Evolutionary conservation across 2,888 invertebrate genomes (phyloP).

Genomic region (Chloroclystis v-ata): DNA sequence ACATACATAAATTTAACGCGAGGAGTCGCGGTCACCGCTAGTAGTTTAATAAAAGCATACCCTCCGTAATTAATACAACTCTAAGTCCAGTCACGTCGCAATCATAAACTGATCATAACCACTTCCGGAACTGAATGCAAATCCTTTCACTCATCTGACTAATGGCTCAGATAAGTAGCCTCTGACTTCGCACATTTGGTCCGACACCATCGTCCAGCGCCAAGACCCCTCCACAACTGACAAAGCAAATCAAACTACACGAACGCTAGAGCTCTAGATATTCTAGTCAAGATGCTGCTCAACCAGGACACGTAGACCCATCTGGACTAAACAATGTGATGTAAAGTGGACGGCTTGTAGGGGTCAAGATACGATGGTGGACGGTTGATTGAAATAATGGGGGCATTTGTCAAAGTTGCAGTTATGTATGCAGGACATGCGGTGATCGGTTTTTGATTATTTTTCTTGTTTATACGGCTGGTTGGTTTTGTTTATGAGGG

Average conservation of each 20-base stretch:
- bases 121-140: conserved; percentile 39
- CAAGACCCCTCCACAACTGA: background rate
- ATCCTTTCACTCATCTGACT: conserved; percentile 60
- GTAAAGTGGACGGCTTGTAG: conserved; percentile 1
- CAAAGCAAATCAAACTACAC: background rate
- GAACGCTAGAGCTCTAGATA: conserved; percentile 32
- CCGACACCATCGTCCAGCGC: conserved; percentile 37
- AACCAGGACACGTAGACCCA: conserved; percentile 2
- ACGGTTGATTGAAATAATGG: conserved; percentile 56
- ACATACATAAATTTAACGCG: no score
- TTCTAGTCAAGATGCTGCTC: conserved; percentile 26
- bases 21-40: no score
- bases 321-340: background rate
- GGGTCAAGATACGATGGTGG: conserved; percentile 37
- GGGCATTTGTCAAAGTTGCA: conserved; percentile 66
- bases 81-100: conserved; percentile 5
- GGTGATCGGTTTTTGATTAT: conserved; percentile 12
- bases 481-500: background rate
- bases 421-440: conserved; percentile 24
- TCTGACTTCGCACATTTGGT: conserved; percentile 64
- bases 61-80: background rate
- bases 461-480: conserved; percentile 4
- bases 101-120: conserved; percentile 17
- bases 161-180: conserved; percentile 62
- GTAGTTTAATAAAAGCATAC: no score